Evolutionary conservation across 2,888 invertebrate species (phyloP), one percentile per base, ranked within the genome.

Genomic region (Euclidia mi): DNA sequence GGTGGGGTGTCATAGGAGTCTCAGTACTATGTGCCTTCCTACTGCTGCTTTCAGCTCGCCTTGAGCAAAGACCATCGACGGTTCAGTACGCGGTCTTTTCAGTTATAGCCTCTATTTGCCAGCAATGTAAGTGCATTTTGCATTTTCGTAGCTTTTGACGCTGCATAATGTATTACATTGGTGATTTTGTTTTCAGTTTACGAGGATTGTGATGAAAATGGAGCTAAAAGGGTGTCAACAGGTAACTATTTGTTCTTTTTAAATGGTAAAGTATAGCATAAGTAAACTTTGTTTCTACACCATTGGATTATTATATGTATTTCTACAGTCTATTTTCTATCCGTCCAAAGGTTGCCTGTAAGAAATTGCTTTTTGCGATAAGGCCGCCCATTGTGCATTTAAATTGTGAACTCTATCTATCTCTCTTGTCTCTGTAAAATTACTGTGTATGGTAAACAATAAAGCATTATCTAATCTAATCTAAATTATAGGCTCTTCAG

Each of bases 21-120:
- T 73, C 77, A 0, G 4, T 67, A 0, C 28, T 93, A 2, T 92
- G 95, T 52, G 82, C 81, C 0, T 0, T 84, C 0, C 75, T 89
- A 0, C 68, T 95, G 4, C 67, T 92, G 38, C 35, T 89, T 2
- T 70, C 91, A 3, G 87, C 90, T 10, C 75, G 71, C 17, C 48
- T 85, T 0, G 94, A 95, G 64, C 71, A 67, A 0, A 82, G 87
- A 47, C 84, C 87, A 56, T 73, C 84, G 25, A 70, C 81, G 1
- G 41, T 70, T 0, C 83, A 88, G 56, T 89, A 86, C 9, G 89
- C 89, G 0, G 60, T 91, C 1, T 94, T 93, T 51, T 94, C 94
- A 12, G 88, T 91, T 0, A 64, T 89, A 0, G 92, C 94, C 9
- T 79, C 90, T 2, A 73, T 91, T 38, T 92, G 90, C 56, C 92